These are phyloP conservation scores for Neomorphus geoffroyi DNA, from an alignment of 2,797 vertebrate genomes.

Conservation along the genomic window DNA sequence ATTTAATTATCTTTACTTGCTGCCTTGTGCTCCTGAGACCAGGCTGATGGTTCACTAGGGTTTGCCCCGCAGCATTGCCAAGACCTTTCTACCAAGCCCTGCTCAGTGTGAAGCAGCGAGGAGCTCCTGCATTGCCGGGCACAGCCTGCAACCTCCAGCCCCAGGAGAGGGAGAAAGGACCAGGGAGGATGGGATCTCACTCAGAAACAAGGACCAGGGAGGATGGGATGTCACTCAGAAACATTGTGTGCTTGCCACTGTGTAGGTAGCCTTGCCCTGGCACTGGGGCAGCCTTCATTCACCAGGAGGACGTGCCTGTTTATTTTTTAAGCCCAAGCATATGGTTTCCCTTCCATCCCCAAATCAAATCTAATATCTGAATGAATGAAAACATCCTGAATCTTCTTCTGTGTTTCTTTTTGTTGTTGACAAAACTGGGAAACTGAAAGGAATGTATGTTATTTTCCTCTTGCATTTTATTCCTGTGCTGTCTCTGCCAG, in stretches of 20 bases:
- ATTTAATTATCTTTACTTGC: background rate
- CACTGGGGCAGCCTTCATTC: background rate
- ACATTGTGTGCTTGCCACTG: fast-evolving
- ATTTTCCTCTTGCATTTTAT: background rate
- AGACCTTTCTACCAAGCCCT: background rate
- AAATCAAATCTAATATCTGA: background rate
- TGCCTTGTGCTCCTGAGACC: background rate
- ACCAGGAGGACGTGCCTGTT: background rate
- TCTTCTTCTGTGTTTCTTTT: background rate
- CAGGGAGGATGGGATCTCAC: background rate
- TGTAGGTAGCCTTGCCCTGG: background rate
- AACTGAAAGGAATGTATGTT: background rate
- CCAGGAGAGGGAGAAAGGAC: conserved; percentile 1
- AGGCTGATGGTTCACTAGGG: background rate
- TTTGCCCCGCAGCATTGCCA: background rate
- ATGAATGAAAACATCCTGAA: background rate
- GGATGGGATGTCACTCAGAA: background rate
- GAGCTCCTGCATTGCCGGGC: fast-evolving
- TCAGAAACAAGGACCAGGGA: background rate
- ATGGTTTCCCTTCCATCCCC: background rate
- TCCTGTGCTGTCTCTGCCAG: background rate
- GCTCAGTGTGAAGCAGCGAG: background rate
- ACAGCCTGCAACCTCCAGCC: background rate
- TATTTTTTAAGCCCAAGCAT: background rate
- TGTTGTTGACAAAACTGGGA: background rate